phyloP scores from a whole-genome alignment of 2,113 vertebrate genomes.

The Alligator mississippiensis region DNA sequence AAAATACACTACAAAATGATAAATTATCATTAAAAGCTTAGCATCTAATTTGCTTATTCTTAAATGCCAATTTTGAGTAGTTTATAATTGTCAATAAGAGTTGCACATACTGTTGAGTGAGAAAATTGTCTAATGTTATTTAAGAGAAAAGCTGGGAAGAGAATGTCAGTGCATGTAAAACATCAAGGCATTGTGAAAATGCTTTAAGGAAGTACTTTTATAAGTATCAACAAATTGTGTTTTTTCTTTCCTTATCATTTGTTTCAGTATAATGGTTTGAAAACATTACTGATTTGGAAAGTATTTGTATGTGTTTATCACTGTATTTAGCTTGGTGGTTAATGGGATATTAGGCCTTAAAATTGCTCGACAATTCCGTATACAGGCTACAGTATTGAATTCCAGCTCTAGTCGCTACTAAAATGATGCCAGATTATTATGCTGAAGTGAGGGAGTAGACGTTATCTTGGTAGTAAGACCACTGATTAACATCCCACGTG shows the following conservation, averaged over 20 bases:
- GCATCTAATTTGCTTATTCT: neutral
- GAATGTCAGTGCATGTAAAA: too few species aligned
- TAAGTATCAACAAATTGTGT: neutral
- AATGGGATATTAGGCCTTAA: too few species aligned
- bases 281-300: neutral
- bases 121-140: neutral
- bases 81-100: neutral
- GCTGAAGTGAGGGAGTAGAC: too few species aligned
- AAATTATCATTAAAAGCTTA: neutral
- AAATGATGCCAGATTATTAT: too few species aligned
- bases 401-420: too few species aligned
- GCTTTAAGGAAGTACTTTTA: neutral
- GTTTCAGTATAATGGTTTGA: conserved; percentile 29
- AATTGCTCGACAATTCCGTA: too few species aligned
- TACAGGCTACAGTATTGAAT: too few species aligned
- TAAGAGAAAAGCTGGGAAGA: neutral
- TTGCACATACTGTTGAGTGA: neutral
- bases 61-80: neutral
- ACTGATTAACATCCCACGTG: neutral
- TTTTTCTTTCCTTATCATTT: neutral
- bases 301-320: too few species aligned
- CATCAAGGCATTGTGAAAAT: neutral
- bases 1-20: neutral
- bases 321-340: too few species aligned
- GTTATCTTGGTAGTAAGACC: too few species aligned